Evolutionary conservation across 2,888 invertebrate species (phyloP).

Genomic region (Sminthurides aquaticus): DNA sequence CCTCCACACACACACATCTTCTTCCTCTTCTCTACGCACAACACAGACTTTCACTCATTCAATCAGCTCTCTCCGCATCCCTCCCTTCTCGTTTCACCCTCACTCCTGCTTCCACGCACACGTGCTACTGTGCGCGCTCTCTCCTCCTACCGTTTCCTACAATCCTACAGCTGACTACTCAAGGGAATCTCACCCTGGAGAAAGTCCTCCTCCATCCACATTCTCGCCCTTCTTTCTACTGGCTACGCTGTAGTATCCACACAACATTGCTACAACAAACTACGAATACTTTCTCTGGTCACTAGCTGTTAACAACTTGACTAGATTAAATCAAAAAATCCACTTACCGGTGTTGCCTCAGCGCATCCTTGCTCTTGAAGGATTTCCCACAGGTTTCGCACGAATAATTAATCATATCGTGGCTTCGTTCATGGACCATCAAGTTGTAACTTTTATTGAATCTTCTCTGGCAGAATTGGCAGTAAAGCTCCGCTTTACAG

Average conservation of each 20-base stretch:
- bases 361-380: slow-evolving; percentile 94
- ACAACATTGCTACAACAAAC: too few relatives aligned
- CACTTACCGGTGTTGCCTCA: slow-evolving; percentile 80
- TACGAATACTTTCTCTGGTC: too few relatives aligned
- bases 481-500: slow-evolving; percentile 47
- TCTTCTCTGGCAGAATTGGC: slow-evolving; percentile 93
- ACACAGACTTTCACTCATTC: slow-evolving; percentile 2
- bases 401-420: slow-evolving; percentile 85
- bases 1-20: not conserved
- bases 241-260: too few relatives aligned
- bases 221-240: too few relatives aligned
- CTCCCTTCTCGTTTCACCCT: not conserved
- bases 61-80: slow-evolving; percentile 1
- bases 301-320: too few relatives aligned
- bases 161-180: too few relatives aligned
- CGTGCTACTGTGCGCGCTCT: not conserved
- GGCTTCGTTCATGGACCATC: slow-evolving; percentile 96
- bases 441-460: slow-evolving; percentile 98
- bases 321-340: not conserved
- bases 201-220: too few relatives aligned
- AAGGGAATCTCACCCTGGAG: too few relatives aligned
- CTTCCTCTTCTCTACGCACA: not conserved
- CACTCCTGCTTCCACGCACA: not conserved
- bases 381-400: slow-evolving; percentile 97
- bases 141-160: not conserved